phyloP scores from a whole-genome alignment of 2,888 invertebrate species.

The Shargacucullia verbasci region DNA sequence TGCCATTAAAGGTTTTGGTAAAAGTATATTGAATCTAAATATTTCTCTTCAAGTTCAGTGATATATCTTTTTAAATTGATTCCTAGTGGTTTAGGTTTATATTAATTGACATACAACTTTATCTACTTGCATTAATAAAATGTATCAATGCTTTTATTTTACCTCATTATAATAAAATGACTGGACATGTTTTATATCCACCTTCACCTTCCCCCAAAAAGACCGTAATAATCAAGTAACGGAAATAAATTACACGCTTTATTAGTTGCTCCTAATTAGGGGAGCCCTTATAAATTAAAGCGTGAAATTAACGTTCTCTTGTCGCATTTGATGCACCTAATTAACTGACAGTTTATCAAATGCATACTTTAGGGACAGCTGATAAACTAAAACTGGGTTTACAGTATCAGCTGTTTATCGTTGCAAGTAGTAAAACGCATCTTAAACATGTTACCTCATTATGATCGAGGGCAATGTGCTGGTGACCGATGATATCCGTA shows the following conservation, averaged over 20 bases:
- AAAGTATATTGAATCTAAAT: no score
- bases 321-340: constrained; percentile 49
- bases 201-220: not conserved
- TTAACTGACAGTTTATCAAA: constrained; percentile 53
- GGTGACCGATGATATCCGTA: constrained; percentile 30
- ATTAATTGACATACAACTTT: no score
- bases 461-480: constrained; percentile 53
- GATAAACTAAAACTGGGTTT: constrained; percentile 55
- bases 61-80: no score
- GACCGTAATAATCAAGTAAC: constrained; percentile 4
- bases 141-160: no score
- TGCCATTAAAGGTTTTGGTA: no score
- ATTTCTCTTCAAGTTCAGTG: no score
- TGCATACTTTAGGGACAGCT: constrained; percentile 47
- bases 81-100: no score
- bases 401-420: constrained; percentile 47
- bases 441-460: constrained; percentile 53
- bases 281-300: constrained; percentile 44
- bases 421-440: constrained; percentile 27
- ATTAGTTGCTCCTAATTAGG: constrained; percentile 41
- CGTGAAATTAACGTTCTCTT: constrained; percentile 49
- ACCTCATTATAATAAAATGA: not conserved
- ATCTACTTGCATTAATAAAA: no score
- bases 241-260: constrained; percentile 45
- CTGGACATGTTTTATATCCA: not conserved